A percentile compares a stretch with the other conserved stretches of the same genome.
These are phyloP conservation scores for Enteromius unitaeniatus DNA, from an alignment of 2,797 vertebrate genomes.

Conservation along the genomic window DNA sequence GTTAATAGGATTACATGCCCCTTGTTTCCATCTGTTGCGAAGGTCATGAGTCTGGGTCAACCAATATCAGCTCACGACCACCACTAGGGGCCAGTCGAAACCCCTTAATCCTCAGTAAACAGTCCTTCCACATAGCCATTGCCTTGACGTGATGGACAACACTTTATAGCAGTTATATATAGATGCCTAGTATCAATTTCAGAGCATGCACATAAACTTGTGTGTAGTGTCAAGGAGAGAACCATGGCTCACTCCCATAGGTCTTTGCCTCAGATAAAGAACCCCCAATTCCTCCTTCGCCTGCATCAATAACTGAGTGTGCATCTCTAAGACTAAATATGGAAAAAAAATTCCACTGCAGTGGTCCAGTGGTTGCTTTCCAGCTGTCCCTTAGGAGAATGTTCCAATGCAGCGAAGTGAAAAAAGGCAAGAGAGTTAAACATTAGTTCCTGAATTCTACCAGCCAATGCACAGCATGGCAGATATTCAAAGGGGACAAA, in stretches of 20 bases:
- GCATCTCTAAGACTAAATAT: conserved; percentile 75
- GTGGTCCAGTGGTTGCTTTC: conserved; percentile 56
- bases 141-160: conserved; percentile 40
- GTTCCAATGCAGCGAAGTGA: conserved; percentile 48
- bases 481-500: conserved; percentile 4
- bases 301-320: conserved; percentile 30
- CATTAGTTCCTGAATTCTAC: conserved; percentile 20
- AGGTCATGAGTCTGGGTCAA: conserved; percentile 24
- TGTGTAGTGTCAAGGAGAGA: conserved; percentile 26
- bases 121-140: conserved; percentile 10
- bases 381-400: conserved; percentile 61
- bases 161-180: conserved; percentile 58
- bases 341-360: conserved; percentile 70
- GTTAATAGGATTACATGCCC: conserved; percentile 49
- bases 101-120: conserved; percentile 27
- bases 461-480: conserved; percentile 13
- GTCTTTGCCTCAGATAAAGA: conserved; percentile 39
- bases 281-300: conserved; percentile 7
- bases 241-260: conserved; percentile 27
- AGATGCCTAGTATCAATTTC: conserved; percentile 61
- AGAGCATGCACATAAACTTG: conserved; percentile 58
- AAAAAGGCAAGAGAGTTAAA: conserved; percentile 41
- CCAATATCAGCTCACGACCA: conserved; percentile 9
- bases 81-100: conserved; percentile 52
- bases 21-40: conserved; percentile 45